Conservation (phyloP, 2,797 vertebrate species). For the Onychomys leucogaster region DNA sequence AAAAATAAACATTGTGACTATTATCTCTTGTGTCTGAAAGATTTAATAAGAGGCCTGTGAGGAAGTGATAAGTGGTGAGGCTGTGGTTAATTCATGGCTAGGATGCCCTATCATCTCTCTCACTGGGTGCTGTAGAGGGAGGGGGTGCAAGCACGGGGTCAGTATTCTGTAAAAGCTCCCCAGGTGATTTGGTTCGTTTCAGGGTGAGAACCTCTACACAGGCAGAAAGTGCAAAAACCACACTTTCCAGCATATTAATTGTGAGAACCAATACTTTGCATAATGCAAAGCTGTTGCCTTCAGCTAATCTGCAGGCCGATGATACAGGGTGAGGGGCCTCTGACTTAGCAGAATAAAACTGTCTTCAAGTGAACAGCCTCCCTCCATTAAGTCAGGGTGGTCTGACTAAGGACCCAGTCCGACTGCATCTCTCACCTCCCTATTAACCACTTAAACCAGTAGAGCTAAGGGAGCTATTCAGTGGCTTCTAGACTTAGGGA, state of each 20-base stretch:
- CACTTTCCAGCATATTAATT: slow-evolving; percentile 72
- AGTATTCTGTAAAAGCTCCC: neutral
- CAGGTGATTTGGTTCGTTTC: slow-evolving; percentile 17
- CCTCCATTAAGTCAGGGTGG: slow-evolving; percentile 28
- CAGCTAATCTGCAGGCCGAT: slow-evolving; percentile 59
- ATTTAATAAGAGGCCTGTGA: neutral
- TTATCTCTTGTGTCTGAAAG: neutral
- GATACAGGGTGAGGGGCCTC: neutral
- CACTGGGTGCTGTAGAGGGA: neutral
- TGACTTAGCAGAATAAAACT: slow-evolving; percentile 53
- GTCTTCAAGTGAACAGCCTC: neutral
- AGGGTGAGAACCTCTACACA: slow-evolving; percentile 46
- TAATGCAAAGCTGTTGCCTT: slow-evolving; percentile 62
- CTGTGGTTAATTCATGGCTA: neutral
- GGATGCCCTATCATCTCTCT: neutral
- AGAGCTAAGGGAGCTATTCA: neutral
- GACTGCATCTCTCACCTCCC: neutral
- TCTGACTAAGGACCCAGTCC: neutral
- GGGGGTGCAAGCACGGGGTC: neutral
- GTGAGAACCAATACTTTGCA: slow-evolving; percentile 72
- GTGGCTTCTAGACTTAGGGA: neutral
- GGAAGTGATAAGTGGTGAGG: neutral
- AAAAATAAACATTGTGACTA: neutral
- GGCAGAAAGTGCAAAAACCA: slow-evolving; percentile 72
- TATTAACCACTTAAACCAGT: neutral